phyloP scores from a whole-genome alignment of 1,140 invertebrate species.

The Drosophila pseudoananassae region DNA sequence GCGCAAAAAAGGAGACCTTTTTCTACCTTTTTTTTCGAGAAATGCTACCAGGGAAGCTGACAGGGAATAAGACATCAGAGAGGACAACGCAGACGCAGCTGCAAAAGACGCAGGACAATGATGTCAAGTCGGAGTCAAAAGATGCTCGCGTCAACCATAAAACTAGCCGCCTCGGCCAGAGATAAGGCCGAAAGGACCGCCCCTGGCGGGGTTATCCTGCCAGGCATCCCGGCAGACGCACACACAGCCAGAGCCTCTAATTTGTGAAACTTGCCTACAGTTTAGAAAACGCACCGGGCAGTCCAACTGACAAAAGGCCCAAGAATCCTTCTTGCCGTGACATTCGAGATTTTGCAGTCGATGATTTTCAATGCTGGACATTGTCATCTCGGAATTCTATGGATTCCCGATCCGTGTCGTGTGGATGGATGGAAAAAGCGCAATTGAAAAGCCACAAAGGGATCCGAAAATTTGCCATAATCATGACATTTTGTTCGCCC shows the following conservation, averaged over 20 bases:
- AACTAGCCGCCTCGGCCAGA: constrained; percentile 54
- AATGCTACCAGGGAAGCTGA: constrained; percentile 79
- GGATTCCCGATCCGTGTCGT: constrained; percentile 36
- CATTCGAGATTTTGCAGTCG: constrained; percentile 78
- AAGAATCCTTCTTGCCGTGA: constrained; percentile 50
- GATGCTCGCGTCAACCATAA: constrained; percentile 70
- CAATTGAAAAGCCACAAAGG: constrained; percentile 71
- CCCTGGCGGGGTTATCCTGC: constrained; percentile 51
- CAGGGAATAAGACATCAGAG: constrained; percentile 65
- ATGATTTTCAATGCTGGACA: constrained; percentile 73
- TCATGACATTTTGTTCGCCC: constrained; percentile 64
- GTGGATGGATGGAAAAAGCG: constrained; percentile 67
- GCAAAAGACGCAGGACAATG: constrained; percentile 57
- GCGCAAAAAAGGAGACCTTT: constrained; percentile 55
- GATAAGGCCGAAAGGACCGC: constrained; percentile 61
- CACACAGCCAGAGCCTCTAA: constrained; percentile 62
- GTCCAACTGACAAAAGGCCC: constrained; percentile 51
- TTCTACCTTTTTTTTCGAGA: constrained; percentile 35
- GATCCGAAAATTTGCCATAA: constrained; percentile 78
- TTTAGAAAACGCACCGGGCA: constrained; percentile 55
- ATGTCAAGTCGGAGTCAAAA: constrained; percentile 57
- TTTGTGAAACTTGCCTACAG: constrained; percentile 80
- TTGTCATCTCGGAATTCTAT: constrained; percentile 36
- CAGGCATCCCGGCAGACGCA: constrained; percentile 22
- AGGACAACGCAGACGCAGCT: constrained; percentile 51